Evolutionary conservation across 2,797 vertebrate genomes (phyloP), one percentile per base, ranked within the genome.

Genomic region (Telmatherina bonti): DNA sequence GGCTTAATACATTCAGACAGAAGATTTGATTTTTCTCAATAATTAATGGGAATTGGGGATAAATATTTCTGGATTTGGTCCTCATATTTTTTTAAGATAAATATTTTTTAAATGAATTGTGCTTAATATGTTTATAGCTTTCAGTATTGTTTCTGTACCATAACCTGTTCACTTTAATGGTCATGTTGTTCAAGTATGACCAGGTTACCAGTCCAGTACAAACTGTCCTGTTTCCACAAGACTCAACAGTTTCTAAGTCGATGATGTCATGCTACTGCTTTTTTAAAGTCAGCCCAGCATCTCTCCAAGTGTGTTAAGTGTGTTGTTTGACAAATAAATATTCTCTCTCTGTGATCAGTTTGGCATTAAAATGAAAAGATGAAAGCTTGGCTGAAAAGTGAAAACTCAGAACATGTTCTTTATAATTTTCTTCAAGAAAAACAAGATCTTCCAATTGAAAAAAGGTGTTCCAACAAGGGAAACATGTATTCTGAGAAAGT

Each of bases 291-390:
- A 31, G 35, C 62, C 27, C 1, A 10, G 29, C 26, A 47, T 16
- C 3, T 70, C 52, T 36, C 6, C 49, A 38, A 67, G 56, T 49
- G 1, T 51, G 11, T 49, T 11, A 20, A 8, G 51, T 70, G 47
- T 53, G 67, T 54, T 47, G n/a, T 54, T 49, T 70, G 59, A 70
- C 33, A 67, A 26, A 72, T 60, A 27, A 56, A 22, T 62, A n/a
- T 51, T 26, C 45, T 47, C 9, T 59, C 66, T 52, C 29, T 67
- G 59, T 79, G 5, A 67, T 56, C 3, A 81, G 31, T 81, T 72
- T 73, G 38, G 16, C 60, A 73, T 80, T 71, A 54, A 75, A 79
- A 72, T 13, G 15, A 78, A 0, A 11, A 11, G 15, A 20, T 47
- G 20, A 47, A n/a, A 30, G 31, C 22, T 65, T 31, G 74, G 10